phyloP scores from a whole-genome alignment of 2,113 vertebrate species.

The Buteo buteo region DNA sequence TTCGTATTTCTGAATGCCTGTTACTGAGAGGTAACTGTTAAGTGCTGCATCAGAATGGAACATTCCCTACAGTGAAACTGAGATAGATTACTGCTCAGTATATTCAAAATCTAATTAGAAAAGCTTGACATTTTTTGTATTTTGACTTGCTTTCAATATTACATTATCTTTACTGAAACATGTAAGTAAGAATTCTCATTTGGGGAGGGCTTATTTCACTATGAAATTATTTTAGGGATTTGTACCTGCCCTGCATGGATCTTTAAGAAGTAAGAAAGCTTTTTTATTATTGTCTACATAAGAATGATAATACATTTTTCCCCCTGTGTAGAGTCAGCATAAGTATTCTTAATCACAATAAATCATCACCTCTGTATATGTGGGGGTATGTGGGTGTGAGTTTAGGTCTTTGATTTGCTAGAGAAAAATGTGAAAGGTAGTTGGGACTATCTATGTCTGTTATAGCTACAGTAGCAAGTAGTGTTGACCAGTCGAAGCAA shows the following conservation, averaged over 20 bases:
- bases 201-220: background rate
- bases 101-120: background rate
- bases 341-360: background rate
- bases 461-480: background rate
- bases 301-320: background rate
- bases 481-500: background rate
- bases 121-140: background rate
- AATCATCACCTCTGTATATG: background rate
- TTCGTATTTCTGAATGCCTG: background rate
- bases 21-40: background rate
- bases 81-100: background rate
- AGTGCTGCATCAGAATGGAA: background rate
- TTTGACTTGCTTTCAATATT: background rate
- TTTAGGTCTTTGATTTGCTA: background rate
- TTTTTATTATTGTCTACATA: background rate
- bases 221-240: background rate
- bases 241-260: background rate
- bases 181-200: background rate
- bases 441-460: background rate
- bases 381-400: background rate
- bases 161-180: background rate
- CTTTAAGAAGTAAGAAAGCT: background rate
- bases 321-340: background rate
- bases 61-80: background rate
- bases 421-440: background rate